Evolutionary conservation across 2,797 vertebrate species (phyloP).

Genomic region (Typhlichthys eigenmanni): DNA sequence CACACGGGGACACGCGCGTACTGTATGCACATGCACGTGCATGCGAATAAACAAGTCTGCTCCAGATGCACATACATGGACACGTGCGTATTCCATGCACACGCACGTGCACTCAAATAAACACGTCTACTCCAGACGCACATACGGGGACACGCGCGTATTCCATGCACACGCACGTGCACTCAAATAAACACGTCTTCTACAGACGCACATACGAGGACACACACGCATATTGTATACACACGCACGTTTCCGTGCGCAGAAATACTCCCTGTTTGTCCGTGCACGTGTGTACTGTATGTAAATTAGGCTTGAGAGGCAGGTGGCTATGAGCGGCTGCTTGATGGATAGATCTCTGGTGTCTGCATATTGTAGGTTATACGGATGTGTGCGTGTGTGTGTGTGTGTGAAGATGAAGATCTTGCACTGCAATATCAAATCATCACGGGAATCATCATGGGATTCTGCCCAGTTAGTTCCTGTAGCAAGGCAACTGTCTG

Average conservation of each 20-base stretch:
- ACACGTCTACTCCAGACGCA: not conserved
- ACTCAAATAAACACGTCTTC: not conserved
- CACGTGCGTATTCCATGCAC: conserved; percentile 77
- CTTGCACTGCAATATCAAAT: conserved; percentile 55
- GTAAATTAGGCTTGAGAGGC: too few species aligned
- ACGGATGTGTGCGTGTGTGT: conserved; percentile 11
- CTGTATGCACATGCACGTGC: conserved; percentile 8
- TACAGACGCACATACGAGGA: conserved; percentile 14
- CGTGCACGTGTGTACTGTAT: not conserved
- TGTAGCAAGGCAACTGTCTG: conserved; percentile 58
- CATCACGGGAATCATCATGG: conserved; percentile 62
- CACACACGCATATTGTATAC: conserved; percentile 11
- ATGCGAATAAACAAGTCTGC: not conserved
- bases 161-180: conserved; percentile 1
- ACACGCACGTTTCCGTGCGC: conserved; percentile 22
- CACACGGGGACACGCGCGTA: not conserved
- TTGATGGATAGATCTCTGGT: not conserved
- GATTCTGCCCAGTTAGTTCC: conserved; percentile 61
- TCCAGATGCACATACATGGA: conserved; percentile 12
- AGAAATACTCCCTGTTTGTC: not conserved
- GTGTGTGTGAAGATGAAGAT: conserved; percentile 25
- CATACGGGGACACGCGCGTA: not conserved
- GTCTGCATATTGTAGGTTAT: not conserved
- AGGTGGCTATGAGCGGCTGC: too few species aligned
- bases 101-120: conserved; percentile 14